A percentile compares a stretch with the other conserved stretches of the same genome.
Evolutionary conservation across 2,113 vertebrate genomes (phyloP).

Genomic region (Condylura cristata): DNA sequence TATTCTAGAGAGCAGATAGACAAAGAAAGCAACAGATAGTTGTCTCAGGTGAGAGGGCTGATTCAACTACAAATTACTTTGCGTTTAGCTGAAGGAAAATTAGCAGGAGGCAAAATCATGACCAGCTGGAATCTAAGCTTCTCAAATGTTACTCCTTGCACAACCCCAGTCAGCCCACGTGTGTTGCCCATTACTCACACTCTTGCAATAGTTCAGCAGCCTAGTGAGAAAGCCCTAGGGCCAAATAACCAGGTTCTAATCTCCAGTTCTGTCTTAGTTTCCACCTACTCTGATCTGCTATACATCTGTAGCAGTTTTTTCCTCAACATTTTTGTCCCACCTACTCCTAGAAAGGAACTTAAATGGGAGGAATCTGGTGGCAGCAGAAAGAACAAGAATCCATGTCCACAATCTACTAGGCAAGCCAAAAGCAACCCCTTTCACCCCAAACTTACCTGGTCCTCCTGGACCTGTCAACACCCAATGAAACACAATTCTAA

Average conservation of each 20-base stretch:
- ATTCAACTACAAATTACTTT: conserved; percentile 39
- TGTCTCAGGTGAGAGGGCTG: neutral
- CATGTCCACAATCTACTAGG: neutral
- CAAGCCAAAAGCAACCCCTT: neutral
- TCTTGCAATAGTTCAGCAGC: neutral
- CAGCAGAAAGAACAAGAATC: neutral
- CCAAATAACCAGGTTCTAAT: neutral
- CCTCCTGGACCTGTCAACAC: neutral
- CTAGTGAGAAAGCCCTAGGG: neutral
- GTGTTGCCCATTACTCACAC: neutral
- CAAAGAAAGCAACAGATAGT: conserved; percentile 40
- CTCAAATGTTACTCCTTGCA: neutral
- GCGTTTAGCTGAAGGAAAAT: conserved; percentile 54
- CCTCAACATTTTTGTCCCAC: neutral
- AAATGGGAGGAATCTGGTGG: neutral
- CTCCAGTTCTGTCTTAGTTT: neutral
- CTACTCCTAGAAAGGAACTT: neutral
- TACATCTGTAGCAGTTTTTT: neutral
- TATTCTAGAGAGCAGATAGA: neutral
- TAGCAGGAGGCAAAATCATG: neutral
- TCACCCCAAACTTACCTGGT: neutral
- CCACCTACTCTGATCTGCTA: neutral
- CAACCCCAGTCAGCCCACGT: neutral
- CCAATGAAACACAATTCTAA: neutral
- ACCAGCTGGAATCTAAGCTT: neutral